Evolutionary conservation across 2,113 vertebrate species (phyloP).

Genomic region (Choloepus hoffmanni): DNA sequence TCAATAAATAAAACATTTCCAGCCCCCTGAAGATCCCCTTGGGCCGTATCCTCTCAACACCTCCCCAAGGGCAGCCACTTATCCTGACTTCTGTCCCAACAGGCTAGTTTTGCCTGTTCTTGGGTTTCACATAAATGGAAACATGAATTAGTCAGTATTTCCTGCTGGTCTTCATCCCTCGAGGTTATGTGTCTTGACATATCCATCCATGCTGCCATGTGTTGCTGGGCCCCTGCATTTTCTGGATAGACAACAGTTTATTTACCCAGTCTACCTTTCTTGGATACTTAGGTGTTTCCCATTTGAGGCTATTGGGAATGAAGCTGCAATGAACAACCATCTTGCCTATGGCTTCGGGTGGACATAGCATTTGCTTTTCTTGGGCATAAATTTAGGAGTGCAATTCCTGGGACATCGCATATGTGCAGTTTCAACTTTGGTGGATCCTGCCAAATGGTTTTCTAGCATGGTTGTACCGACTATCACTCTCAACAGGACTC

Average conservation of each 20-base stretch:
- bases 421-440: background rate
- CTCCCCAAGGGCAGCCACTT: background rate
- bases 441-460: background rate
- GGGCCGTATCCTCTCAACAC: background rate
- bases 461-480: background rate
- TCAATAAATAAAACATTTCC: background rate
- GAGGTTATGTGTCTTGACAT: background rate
- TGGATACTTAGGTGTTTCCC: background rate
- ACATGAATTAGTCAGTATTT: background rate
- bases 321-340: background rate
- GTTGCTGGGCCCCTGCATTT: background rate
- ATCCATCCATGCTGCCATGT: rapidly evolving
- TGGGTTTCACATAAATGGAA: background rate
- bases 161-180: background rate
- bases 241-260: background rate
- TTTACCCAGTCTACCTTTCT: background rate
- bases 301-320: background rate
- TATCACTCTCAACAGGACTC: background rate
- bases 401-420: no score
- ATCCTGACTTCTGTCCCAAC: background rate
- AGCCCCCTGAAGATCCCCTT: background rate
- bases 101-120: background rate
- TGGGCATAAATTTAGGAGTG: no score
- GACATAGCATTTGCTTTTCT: background rate
- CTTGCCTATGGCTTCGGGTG: background rate